These are phyloP conservation scores for Gouania willdenowi DNA, from an alignment of 2,797 vertebrate species.

Conservation along the genomic window DNA sequence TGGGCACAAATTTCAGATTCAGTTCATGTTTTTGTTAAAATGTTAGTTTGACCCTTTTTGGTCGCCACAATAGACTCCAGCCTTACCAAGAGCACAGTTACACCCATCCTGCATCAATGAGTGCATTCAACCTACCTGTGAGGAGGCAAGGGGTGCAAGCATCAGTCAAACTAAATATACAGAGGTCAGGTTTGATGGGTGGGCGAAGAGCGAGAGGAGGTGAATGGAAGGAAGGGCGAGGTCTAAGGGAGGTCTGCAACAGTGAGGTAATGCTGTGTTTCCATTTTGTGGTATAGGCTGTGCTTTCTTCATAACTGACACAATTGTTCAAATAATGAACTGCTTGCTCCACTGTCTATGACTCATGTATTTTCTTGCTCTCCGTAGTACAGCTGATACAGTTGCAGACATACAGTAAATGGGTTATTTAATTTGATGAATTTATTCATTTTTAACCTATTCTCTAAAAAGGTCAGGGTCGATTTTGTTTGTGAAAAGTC, in stretches of 20 bases:
- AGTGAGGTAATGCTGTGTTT: constrained; percentile 32
- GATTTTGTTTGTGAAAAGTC: no score
- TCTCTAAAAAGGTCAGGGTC: no score
- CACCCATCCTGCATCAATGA: constrained; percentile 36
- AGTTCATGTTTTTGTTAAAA: constrained; percentile 41
- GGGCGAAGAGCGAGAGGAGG: constrained; percentile 14
- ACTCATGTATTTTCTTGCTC: no score
- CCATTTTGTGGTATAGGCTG: constrained; percentile 20
- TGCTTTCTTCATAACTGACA: constrained; percentile 16
- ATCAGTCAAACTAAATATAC: no score
- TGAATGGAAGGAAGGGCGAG: constrained; percentile 25
- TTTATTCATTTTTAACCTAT: no score
- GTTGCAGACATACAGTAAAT: no score
- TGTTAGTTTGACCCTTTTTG: constrained; percentile 19
- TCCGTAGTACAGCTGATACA: no score
- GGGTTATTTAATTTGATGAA: no score
- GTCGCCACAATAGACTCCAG: background rate
- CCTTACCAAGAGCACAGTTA: constrained; percentile 1
- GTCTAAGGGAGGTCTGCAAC: constrained; percentile 14
- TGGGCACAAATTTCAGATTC: constrained; percentile 4
- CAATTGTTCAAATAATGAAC: background rate
- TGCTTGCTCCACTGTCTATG: no score
- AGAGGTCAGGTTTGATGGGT: constrained; percentile 25
- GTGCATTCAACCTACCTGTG: constrained; percentile 26
- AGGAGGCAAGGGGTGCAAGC: constrained; percentile 3